Conservation (phyloP, 1,140 invertebrate species). For the Hycleus phaleratus region DNA sequence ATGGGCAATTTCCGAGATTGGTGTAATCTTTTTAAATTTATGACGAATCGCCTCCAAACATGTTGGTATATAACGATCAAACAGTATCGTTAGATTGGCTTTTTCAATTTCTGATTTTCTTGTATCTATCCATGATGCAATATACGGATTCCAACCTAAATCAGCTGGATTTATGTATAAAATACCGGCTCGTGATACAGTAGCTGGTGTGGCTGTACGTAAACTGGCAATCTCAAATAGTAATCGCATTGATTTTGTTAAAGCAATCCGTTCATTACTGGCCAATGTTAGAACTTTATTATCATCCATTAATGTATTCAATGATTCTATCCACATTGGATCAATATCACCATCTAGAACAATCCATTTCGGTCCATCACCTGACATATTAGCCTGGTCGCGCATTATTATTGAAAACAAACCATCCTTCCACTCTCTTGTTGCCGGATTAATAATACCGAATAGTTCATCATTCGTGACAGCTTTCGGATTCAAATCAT, state of each 20-base stretch:
- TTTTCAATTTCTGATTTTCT: slow-evolving; percentile 61
- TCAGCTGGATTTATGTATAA: slow-evolving; percentile 88
- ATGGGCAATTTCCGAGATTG: slow-evolving; percentile 84
- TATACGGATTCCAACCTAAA: slow-evolving; percentile 93
- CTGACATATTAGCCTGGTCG: slow-evolving; percentile 81
- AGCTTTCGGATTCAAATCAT: slow-evolving; percentile 91
- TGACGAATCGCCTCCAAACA: slow-evolving; percentile 67
- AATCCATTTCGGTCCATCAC: slow-evolving; percentile 90
- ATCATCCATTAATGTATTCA: slow-evolving; percentile 83
- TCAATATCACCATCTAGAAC: slow-evolving; percentile 94
- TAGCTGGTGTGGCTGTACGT: slow-evolving; percentile 88
- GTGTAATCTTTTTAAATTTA: slow-evolving; percentile 87
- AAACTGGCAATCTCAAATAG: slow-evolving; percentile 93
- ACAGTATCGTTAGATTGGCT: slow-evolving; percentile 76
- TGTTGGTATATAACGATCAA: slow-evolving; percentile 91
- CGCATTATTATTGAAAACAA: slow-evolving; percentile 89
- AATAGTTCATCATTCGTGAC: slow-evolving; percentile 95
- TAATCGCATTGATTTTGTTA: slow-evolving; percentile 84
- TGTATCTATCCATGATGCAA: slow-evolving; percentile 88
- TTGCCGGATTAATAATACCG: slow-evolving; percentile 90
- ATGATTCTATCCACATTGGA: slow-evolving; percentile 95
- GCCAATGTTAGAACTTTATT: slow-evolving; percentile 85
- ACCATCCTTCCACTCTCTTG: slow-evolving; percentile 95
- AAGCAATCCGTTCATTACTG: slow-evolving; percentile 88
- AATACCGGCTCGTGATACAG: slow-evolving; percentile 88